Evolutionary conservation across 2,888 invertebrate genomes (phyloP).

Genomic region (Dynastes tityus): DNA sequence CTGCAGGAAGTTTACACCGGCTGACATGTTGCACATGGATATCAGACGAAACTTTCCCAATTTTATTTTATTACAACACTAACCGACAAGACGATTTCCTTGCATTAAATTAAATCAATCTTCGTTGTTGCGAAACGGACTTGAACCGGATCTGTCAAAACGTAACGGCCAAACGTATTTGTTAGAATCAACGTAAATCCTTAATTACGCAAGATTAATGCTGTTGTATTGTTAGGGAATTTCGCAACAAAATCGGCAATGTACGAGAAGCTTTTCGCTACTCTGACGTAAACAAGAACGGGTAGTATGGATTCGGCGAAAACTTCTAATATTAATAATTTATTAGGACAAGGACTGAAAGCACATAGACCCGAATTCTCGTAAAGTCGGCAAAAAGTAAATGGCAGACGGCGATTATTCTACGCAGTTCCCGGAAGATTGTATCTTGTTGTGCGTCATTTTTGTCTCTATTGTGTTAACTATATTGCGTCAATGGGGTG

Average conservation of each 20-base stretch:
- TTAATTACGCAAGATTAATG: neutral
- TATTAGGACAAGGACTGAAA: conserved; percentile 9
- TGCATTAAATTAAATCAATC: no score
- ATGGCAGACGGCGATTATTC: neutral
- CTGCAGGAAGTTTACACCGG: no score
- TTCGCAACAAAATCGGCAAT: neutral
- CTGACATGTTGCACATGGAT: no score
- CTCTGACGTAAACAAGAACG: neutral
- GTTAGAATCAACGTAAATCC: neutral
- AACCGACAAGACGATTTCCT: no score
- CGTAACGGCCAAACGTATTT: no score
- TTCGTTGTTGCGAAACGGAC: no score
- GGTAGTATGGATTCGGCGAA: neutral
- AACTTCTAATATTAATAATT: conserved; percentile 18
- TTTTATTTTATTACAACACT: no score
- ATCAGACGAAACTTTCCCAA: no score
- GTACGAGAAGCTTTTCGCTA: neutral
- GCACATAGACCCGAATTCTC: conserved; percentile 8
- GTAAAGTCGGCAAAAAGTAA: conserved; percentile 1
- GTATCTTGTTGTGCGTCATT: conserved; percentile 7
- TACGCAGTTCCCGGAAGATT: conserved; percentile 4
- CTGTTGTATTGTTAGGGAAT: neutral
- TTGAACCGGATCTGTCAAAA: no score
- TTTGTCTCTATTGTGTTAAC: neutral
- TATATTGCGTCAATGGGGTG: neutral